Base-by-base conservation (phyloP, 2,888 invertebrate species). In the Lacanobia wlatinum region DNA sequence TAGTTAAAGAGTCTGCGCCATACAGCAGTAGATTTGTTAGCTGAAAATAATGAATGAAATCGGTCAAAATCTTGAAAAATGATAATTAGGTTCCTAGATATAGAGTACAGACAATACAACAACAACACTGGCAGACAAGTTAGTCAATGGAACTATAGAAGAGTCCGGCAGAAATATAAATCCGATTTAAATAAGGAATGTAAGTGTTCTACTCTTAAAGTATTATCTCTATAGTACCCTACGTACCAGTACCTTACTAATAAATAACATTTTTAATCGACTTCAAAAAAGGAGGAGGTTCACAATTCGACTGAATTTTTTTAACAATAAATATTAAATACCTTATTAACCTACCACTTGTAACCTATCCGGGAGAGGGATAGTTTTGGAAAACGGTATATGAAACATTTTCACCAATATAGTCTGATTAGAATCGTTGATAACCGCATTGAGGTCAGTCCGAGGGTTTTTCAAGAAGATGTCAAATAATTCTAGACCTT, bases 1-100 rank as follows among this genome's bases (percentile, higher is more conserved):
- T 83, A 21, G 90, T 60, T 38, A 95, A 83, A 3, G 95, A 95
- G 83, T 95, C 93, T 67, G 94, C 94, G 8, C 95, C 95, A 77
- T 86, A 92, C 4, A 93, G 73, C 10, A 96, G 85, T 18, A 95
- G 82, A 80, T 91, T 91, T n/a, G 93, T 93, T 12, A 96, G 74
- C 95, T 95, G 87, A 40, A 87, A 88, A 75, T 34, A 50, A 71
- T 18, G 21, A 55, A 70, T 12, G 23, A 16, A 63, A 34, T 16
- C n/a, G 14, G 4, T 43, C 2, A 7, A 14, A 4, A 14, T 14
- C 18, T 28, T 5, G 9, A 3, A 46, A 46, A 50, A 16, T n/a
- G 10, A n/a, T 50, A 9, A 14, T 16, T 16, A 16, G 16, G 46
- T 6, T 34, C 34, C 34, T 46, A 46, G 16, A 16, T 46, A 46